Evolutionary conservation across 92 coral and sea anemone genomes (phyloP), one percentile per base, ranked within the genome.

Genomic region (Zoanthus solanderi): DNA sequence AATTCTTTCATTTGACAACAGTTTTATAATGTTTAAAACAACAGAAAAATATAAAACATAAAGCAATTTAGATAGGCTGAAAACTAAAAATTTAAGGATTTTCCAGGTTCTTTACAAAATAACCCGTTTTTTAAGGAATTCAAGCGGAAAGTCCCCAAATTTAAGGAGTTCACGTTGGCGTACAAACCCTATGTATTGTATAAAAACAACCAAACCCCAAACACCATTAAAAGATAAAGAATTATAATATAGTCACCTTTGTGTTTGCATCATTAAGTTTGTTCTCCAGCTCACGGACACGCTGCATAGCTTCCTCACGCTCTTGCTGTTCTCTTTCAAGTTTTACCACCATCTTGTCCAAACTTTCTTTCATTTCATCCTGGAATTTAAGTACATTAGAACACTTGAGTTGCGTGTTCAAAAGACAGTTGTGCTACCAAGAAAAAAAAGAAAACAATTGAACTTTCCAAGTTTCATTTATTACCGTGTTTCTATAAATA

Each of bases 301-400:
- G 91, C 74, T 94, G 96, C 95, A 97, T 95, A 56, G 99, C 98
- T 83, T 97, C 99, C 84, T 97, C 94, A 13, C 92, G 90, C 73
- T 97, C 99, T 50, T 96, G 96, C 0, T 87, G 90, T 71, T 92
- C 95, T 71, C 99, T 78, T 67, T 97, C 99, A 63, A 95, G 93
- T 79, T 93, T 94, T 17, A 95, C 94, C 3, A 90, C 93, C 94
- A 95, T 96, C 77, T 94, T 97, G 87, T 92, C 95, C 77, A 95
- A 53, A 67, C 94, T 95, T 16, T 94, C 98, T 79, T 91, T 95
- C 48, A 94, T 72, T 77, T 97, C 99, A 63, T 97, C 99, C 99
- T 97, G 73, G 10, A 50, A 56, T 50, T 61, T 32, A 47, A 76
- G 53, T 30, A 88, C 14, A 28, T 13, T 44, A 13, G 1, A 9